Evolutionary conservation across 2,797 vertebrate species (phyloP).

Genomic region (Microctenopoma stevenorrisi): DNA sequence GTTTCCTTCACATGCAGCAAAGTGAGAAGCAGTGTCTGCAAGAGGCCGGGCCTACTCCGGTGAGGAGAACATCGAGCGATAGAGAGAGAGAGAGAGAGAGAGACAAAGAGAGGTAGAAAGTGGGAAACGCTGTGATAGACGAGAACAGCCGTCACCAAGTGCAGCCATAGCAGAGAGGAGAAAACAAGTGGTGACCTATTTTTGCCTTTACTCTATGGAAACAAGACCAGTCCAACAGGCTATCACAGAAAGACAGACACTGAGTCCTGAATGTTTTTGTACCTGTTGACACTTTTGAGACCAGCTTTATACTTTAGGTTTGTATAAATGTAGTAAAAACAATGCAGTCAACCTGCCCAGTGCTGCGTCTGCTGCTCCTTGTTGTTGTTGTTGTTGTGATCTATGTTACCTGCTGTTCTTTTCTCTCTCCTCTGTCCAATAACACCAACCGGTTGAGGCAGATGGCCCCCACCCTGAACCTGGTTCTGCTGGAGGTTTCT

Average conservation of each 20-base stretch:
- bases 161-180: conserved; percentile 44
- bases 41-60: neutral
- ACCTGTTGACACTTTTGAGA: neutral
- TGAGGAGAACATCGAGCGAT: no score
- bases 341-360: no score
- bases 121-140: conserved; percentile 35
- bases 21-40: neutral
- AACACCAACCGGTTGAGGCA: no score
- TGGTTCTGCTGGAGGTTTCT: no score
- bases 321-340: no score
- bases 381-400: no score
- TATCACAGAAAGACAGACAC: conserved; percentile 25
- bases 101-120: conserved; percentile 3
- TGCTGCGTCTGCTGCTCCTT: no score
- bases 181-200: conserved; percentile 70
- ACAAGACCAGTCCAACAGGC: conserved; percentile 61
- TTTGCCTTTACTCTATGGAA: conserved; percentile 57
- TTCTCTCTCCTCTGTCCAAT: no score
- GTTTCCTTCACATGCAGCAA: conserved; percentile 15
- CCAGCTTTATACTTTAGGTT: conserved; percentile 5
- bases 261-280: conserved; percentile 10
- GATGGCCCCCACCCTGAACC: no score
- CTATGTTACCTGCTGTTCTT: no score
- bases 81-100: no score
- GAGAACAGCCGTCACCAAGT: conserved; percentile 51